Percentiles rank a stretch among this genome's conserved stretches.
Evolutionary conservation across 2,888 invertebrate species (phyloP).

Genomic region (Pyrocoelia pectoralis): DNA sequence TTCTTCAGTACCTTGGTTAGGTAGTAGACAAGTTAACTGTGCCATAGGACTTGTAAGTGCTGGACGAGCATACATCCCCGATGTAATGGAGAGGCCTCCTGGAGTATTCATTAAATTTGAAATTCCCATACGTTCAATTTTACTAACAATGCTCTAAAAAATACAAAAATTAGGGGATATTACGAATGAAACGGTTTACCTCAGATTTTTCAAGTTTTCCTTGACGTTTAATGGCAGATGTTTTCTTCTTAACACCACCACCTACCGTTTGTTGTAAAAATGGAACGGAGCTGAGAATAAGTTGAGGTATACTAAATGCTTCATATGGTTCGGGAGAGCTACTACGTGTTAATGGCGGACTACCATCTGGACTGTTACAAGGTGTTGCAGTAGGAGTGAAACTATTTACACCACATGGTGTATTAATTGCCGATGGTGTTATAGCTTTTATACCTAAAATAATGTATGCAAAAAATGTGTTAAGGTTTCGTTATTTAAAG

Average conservation of each 20-base stretch:
- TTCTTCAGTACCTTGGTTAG: slow-evolving; percentile 33
- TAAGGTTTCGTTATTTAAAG: not conserved
- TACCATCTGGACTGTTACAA: slow-evolving; percentile 82
- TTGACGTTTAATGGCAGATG: slow-evolving; percentile 55
- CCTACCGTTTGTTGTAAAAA: slow-evolving; percentile 69
- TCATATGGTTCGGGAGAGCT: slow-evolving; percentile 66
- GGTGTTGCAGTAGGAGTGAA: slow-evolving; percentile 88
- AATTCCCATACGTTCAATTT: slow-evolving; percentile 73
- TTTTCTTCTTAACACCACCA: slow-evolving; percentile 59
- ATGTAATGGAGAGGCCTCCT: slow-evolving; percentile 68
- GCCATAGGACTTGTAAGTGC: slow-evolving; percentile 79
- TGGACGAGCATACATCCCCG: slow-evolving; percentile 68
- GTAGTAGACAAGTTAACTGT: slow-evolving; percentile 74
- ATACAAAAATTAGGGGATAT: not conserved
- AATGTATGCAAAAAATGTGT: not conserved
- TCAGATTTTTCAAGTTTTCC: slow-evolving; percentile 55
- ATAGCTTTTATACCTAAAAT: slow-evolving; percentile 70
- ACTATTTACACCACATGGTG: slow-evolving; percentile 70
- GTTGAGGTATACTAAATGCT: slow-evolving; percentile 60
- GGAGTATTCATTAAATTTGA: slow-evolving; percentile 72
- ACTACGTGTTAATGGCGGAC: slow-evolving; percentile 65
- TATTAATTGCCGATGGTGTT: slow-evolving; percentile 72
- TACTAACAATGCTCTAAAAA: slow-evolving; percentile 65
- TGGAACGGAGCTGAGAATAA: slow-evolving; percentile 70
- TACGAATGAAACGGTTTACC: slow-evolving; percentile 40